Evolutionary conservation across 1,140 invertebrate species (phyloP).

Genomic region (Bactericera cockerelli): DNA sequence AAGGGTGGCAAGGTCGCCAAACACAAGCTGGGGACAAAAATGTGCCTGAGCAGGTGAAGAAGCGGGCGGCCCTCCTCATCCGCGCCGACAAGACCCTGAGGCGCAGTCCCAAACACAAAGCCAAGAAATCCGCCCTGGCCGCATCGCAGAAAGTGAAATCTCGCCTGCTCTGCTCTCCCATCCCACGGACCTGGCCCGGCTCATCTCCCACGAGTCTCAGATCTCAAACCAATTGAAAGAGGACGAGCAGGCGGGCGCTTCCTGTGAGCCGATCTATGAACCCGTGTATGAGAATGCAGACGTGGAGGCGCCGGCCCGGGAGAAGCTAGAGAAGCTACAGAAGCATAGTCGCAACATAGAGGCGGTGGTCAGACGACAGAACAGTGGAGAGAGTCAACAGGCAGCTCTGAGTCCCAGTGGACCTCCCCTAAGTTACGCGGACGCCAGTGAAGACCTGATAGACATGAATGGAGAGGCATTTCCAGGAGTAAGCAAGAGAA

Average conservation of each 20-base stretch:
- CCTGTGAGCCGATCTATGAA: neutral
- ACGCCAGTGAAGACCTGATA: neutral
- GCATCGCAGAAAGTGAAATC: too few relatives aligned
- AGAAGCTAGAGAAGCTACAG: neutral
- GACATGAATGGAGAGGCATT: neutral
- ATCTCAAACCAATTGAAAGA: neutral
- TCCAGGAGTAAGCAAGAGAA: neutral
- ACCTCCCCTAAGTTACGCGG: too few relatives aligned
- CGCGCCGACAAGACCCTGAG: slow-evolving; percentile 12
- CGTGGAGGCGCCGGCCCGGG: neutral
- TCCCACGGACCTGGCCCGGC: neutral
- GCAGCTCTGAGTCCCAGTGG: too few relatives aligned
- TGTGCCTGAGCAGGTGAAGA: slow-evolving; percentile 15
- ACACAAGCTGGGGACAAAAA: neutral
- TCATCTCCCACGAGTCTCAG: neutral
- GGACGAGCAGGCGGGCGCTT: neutral
- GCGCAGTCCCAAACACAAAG: neutral
- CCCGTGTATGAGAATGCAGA: slow-evolving; percentile 8
- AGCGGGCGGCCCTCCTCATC: slow-evolving; percentile 16
- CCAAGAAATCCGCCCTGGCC: too few relatives aligned
- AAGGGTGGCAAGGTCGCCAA: neutral
- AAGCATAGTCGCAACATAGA: neutral
- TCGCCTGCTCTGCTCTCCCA: too few relatives aligned
- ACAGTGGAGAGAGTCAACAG: neutral
- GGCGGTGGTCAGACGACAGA: neutral